Conservation (phyloP, 2,113 vertebrate species). For the Cyanoramphus novaezelandiae region DNA sequence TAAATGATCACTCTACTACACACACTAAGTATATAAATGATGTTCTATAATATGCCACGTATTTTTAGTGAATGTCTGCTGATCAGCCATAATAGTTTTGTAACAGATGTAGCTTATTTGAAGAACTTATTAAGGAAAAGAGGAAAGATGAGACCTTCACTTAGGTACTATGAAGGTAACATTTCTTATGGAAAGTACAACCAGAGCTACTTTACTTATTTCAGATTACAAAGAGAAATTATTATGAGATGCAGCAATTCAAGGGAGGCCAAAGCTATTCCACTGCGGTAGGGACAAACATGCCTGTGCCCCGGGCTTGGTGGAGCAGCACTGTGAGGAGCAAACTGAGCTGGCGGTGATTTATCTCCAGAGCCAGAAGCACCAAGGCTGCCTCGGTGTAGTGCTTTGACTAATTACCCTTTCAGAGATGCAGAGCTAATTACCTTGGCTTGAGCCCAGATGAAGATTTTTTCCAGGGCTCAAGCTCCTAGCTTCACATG, state of each 20-base stretch:
- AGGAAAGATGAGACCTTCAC: not conserved
- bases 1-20: not conserved
- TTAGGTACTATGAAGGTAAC: not conserved
- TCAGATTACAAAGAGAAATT: not conserved
- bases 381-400: not conserved
- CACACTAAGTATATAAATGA: not conserved
- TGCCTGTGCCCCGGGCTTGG: accelerated
- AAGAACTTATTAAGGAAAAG: not conserved
- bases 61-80: not conserved
- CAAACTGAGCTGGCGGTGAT: not conserved
- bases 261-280: not conserved
- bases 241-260: not conserved
- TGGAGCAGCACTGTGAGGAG: not conserved
- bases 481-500: accelerated
- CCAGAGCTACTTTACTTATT: not conserved
- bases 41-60: not conserved
- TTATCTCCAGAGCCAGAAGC: not conserved
- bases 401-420: not conserved
- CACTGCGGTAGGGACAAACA: accelerated
- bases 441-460: not conserved
- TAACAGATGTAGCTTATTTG: not conserved
- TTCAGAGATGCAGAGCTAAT: not conserved
- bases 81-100: not conserved
- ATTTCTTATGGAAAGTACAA: not conserved
- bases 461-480: not conserved